Base-by-base conservation (phyloP, 1,140 invertebrate genomes). In the Protaetia brevitarsis region DNA sequence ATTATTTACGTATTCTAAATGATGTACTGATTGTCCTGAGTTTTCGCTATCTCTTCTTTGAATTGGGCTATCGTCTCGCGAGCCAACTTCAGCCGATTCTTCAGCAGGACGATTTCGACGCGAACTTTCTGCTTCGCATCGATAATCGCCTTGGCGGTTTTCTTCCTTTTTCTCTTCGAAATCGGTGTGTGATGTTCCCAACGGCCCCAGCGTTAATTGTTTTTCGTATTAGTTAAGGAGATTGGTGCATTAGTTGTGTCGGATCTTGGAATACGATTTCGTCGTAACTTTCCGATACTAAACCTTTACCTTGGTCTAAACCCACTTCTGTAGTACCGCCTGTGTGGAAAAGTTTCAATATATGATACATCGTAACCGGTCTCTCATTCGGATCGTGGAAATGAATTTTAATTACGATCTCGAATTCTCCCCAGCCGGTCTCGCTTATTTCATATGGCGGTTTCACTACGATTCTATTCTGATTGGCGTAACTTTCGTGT, bases 391-490 rank as follows among this genome's bases (percentile, higher is more conserved):
- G 91, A 84, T 99, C 98, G 76, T 95, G 89, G 75, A 99, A 99
- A 80, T 95, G 96, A 64, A 99, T 95, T 79, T 99, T 98, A 19
- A 99, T 98, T 26, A 95, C 91, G 71, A 99, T 93, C 81, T 99
- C 98, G 82, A 99, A 99, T 82, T 99, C 98, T 73, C 98, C 98
- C 97, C 98, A 99, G 1, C 97, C 98, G 59, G 97, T 99, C 82
- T 99, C 98, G 0, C 91, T 95, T 0, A 99, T 87, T 84, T 99
- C 96, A 79, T 97, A 99, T 0, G 97, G 97, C 2, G 96, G 95
- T 78, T 96, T 96, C 0, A 90, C 91, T 0, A 98, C 83, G 69
- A 98, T 90, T 76, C 97, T 83, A 77, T 95, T 97, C 5, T 91
- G 92, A 81, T 98, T 98, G 0, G 93, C 87, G 78, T 99, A 99